Conservation (phyloP, 2,888 invertebrate species). For the Sipha maydis region DNA sequence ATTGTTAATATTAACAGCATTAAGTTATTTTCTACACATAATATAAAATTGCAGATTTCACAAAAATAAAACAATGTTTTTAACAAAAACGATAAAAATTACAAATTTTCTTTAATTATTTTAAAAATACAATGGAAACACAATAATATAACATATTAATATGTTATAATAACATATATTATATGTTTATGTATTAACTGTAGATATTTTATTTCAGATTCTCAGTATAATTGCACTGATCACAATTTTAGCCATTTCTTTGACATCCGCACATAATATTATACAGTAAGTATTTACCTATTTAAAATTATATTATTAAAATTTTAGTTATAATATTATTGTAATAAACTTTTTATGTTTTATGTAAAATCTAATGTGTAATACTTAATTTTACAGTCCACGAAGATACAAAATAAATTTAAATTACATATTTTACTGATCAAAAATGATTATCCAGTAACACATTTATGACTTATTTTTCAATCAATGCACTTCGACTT, state of each 20-base stretch:
- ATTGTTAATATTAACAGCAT: not conserved
- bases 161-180: no score
- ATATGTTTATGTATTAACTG: not conserved
- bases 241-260: constrained; percentile 9
- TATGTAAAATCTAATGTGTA: no score
- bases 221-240: constrained; percentile 17
- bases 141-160: no score
- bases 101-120: not conserved
- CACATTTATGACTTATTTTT: no score
- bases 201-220: constrained; percentile 40
- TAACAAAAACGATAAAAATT: not conserved
- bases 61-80: constrained; percentile 20
- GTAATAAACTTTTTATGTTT: no score
- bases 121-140: not conserved
- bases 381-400: no score
- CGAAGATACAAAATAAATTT: no score
- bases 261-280: not conserved
- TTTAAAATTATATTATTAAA: no score
- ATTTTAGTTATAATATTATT: no score
- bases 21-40: not conserved
- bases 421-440: no score
- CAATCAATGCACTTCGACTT: no score
- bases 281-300: constrained; percentile 28
- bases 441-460: no score
- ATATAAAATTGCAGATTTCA: not conserved